A percentile compares a stretch with the other conserved stretches of the same genome.
Evolutionary conservation across 2,888 invertebrate genomes (phyloP).

Genomic region (Drosophila mercatorum): DNA sequence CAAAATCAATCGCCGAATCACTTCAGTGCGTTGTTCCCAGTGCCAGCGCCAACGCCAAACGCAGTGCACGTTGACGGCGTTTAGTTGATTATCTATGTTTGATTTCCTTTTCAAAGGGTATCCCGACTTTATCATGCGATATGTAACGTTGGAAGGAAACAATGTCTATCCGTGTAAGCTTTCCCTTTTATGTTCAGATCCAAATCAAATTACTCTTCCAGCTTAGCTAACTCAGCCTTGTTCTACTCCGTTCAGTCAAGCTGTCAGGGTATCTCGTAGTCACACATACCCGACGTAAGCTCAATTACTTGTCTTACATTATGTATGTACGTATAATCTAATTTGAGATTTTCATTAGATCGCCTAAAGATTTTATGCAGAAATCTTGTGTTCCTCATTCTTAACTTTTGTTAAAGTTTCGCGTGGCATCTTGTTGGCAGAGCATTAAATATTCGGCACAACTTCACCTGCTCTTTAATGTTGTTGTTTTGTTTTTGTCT

Average conservation of each 20-base stretch:
- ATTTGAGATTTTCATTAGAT: background rate
- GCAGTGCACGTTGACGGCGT: constrained; percentile 48
- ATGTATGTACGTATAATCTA: background rate
- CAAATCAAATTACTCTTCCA: background rate
- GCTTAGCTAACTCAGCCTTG: background rate
- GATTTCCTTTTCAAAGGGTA: constrained; percentile 3
- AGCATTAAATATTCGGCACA: constrained; percentile 17
- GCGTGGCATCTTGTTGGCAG: background rate
- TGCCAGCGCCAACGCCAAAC: constrained; percentile 4
- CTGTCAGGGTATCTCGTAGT: background rate
- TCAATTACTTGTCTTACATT: too few relatives aligned
- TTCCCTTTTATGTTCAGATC: too few relatives aligned
- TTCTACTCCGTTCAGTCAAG: background rate
- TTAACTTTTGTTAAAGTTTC: background rate
- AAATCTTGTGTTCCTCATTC: background rate
- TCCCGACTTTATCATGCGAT: background rate
- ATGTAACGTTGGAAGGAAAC: background rate
- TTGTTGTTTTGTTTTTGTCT: constrained; percentile 28
- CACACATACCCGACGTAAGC: background rate
- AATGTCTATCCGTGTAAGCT: too few relatives aligned
- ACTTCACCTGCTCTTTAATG: background rate
- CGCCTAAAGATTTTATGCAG: too few relatives aligned
- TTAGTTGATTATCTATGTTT: constrained; percentile 46
- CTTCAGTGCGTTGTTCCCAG: constrained; percentile 76
- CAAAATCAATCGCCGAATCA: constrained; percentile 83